These are phyloP conservation scores for Austrofundulus limnaeus DNA, from an alignment of 2,113 vertebrate genomes.

Conservation along the genomic window DNA sequence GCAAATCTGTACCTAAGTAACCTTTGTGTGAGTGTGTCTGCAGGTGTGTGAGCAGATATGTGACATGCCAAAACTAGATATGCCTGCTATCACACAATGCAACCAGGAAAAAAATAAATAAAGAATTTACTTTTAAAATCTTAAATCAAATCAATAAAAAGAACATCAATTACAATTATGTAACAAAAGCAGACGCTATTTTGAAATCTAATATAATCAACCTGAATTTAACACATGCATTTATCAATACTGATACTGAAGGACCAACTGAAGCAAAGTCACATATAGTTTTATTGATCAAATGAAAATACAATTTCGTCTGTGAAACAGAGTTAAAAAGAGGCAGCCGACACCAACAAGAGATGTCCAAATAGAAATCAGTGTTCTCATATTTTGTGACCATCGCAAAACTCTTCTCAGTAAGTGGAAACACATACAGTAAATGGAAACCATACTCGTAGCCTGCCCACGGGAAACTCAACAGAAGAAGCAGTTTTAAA, in stretches of 20 bases:
- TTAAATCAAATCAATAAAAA: neutral
- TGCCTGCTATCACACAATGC: neutral
- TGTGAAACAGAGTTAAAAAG: constrained; percentile 2
- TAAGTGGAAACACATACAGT: constrained; percentile 28
- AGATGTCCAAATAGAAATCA: constrained; percentile 19
- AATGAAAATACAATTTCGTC: constrained; percentile 3
- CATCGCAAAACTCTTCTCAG: constrained; percentile 26
- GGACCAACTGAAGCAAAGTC: neutral
- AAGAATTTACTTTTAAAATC: neutral
- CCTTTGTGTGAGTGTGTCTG: constrained; percentile 26
- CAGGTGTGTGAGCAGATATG: constrained; percentile 15
- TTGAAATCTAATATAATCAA: neutral
- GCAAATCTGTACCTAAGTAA: constrained; percentile 64
- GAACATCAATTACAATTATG: neutral
- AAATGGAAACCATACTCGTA: constrained; percentile 32
- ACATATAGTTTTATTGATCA: constrained; percentile 20
- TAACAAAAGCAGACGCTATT: neutral
- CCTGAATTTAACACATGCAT: neutral
- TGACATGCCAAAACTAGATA: constrained; percentile 8
- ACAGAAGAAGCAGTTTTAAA: constrained; percentile 48
- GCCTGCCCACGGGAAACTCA: constrained; percentile 42
- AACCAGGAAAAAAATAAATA: neutral
- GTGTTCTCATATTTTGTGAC: constrained; percentile 21
- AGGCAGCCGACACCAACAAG: constrained; percentile 5
- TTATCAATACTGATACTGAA: constrained; percentile 15